Base-by-base conservation (phyloP, 1,140 invertebrate species). In the Nasonia vitripennis region DNA sequence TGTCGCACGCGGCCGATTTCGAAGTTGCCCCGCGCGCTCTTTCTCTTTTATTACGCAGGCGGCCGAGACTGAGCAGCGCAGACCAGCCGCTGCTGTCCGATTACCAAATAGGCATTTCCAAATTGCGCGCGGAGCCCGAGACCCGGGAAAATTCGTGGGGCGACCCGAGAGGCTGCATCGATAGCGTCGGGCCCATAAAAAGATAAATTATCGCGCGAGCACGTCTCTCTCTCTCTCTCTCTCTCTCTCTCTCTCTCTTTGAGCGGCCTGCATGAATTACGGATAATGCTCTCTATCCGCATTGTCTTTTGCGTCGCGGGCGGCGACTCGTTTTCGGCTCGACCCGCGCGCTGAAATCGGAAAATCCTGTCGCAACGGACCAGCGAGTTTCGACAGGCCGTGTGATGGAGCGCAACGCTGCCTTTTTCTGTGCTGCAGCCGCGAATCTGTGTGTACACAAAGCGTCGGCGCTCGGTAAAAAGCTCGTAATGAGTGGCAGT, bases 81-180 rank as follows among this genome's bases (percentile, higher is more conserved):
- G 62, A 34, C 51, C 55, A 67, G 78, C 55, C 51, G 68, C 37
- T 12, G 77, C 27, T n/a, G 20, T 5, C 27, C 78, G 78, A 67
- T 85, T 80, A 80, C 73, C 78, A 74, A 78, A 80, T 62, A 74
- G 78, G 27, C 85, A 62, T 78, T 71, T 83, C 23, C 45, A 85
- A 78, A 79, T 85, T 79, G 77, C 83, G 77, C 68, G 75, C 41
- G 67, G 17, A 62, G 41, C 4, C 34, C 34, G 2, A 55, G 51
- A 55, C 51, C 14, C 2, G 17, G 14, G 55, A n/a, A 62, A 20
- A 62, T 62, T 62, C 55, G 55, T n/a, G 14, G 55, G 48, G 9
- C 37, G 37, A 41, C 37, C 5, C 3, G 37, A 41, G 41, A 45
- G 41, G 6, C 41, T 45, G 9, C 41, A 45, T 45, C 41, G 41